Evolutionary conservation across 2,113 vertebrate genomes (phyloP).

Genomic region (Notechis scutatus): DNA sequence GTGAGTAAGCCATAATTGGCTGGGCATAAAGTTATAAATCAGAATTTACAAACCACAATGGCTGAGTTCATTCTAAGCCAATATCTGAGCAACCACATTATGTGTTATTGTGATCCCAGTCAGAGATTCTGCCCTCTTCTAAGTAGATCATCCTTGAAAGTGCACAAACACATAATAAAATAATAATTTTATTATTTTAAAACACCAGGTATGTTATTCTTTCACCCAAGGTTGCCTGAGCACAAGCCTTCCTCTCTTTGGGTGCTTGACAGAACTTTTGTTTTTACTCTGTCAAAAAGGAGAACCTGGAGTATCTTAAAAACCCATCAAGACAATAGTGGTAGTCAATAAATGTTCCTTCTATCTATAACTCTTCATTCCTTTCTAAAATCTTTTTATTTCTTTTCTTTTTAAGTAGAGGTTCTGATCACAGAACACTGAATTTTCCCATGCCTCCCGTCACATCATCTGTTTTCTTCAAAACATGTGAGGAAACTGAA

Average conservation of each 20-base stretch:
- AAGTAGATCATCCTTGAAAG: not conserved
- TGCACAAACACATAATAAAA: not conserved
- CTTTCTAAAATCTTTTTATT: not conserved
- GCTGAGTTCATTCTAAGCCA: not conserved
- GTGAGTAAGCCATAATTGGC: not conserved
- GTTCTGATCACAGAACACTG: not conserved
- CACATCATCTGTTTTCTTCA: not conserved
- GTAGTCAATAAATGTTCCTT: not conserved
- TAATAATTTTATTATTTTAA: not conserved
- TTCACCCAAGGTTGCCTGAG: not conserved
- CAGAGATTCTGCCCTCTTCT: not conserved
- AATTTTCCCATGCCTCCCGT: not conserved
- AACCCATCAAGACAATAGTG: not conserved
- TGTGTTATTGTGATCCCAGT: not conserved
- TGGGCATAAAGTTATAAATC: not conserved
- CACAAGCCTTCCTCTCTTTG: not conserved
- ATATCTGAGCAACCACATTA: not conserved
- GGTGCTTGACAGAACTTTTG: not conserved
- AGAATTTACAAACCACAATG: not conserved
- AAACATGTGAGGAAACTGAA: not conserved
- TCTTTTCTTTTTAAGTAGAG: not conserved
- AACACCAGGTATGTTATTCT: not conserved
- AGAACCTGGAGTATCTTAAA: not conserved
- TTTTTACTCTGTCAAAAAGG: not conserved
- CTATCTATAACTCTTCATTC: not conserved